Evolutionary conservation across 2,888 invertebrate species (phyloP).

Genomic region (Parnassius smintheus): DNA sequence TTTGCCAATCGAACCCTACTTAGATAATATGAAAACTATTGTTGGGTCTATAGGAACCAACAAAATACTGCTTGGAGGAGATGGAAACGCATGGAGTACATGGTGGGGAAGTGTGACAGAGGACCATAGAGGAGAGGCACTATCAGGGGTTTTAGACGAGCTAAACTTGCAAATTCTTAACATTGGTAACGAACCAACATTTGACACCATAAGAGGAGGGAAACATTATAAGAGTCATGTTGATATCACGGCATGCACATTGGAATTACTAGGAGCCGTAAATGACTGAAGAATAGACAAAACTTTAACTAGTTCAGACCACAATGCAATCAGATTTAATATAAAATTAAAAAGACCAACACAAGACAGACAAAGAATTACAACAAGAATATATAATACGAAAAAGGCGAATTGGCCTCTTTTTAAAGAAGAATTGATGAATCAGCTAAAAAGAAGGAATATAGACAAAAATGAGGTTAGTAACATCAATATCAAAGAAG

Average conservation of each 20-base stretch:
- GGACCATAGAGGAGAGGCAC: not conserved
- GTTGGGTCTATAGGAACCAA: too few relatives aligned
- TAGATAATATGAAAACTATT: not conserved
- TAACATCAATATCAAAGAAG: too few relatives aligned
- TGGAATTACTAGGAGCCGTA: not conserved
- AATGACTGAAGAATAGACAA: not conserved
- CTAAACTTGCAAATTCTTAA: not conserved
- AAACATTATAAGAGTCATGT: not conserved
- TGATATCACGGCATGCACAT: not conserved
- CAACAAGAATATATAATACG: conserved; percentile 18
- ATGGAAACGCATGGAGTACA: conserved; percentile 1
- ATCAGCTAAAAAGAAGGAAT: not conserved
- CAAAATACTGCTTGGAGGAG: not conserved
- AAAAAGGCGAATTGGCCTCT: not conserved
- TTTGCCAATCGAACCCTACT: not conserved
- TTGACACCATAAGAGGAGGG: not conserved
- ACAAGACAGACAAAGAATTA: not conserved
- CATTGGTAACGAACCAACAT: not conserved
- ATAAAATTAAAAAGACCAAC: not conserved
- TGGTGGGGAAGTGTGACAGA: not conserved
- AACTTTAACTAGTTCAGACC: not conserved
- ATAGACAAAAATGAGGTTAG: too few relatives aligned
- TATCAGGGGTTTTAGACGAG: not conserved
- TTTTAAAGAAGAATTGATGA: too few relatives aligned
- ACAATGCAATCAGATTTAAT: not conserved